Base-by-base conservation (phyloP, 2,797 vertebrate species). In the Tadarida brasiliensis region DNA sequence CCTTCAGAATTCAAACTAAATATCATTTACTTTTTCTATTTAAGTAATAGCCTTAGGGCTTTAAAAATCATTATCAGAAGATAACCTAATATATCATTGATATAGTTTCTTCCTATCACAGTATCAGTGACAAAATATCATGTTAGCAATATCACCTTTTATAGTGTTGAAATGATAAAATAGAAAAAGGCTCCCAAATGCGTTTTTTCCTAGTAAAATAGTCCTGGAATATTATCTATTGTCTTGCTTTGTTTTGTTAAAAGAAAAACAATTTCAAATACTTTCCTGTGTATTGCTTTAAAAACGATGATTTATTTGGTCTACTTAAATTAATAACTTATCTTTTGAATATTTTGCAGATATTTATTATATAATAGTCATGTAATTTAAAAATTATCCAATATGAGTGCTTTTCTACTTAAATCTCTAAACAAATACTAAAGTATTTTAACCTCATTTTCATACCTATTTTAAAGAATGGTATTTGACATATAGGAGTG, bases 11-110 rank as follows among this genome's bases (percentile, higher is more conserved):
- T 97, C 61, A 93, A 94, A 94, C 71, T 92, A 95, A 96, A 91
- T 95, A 96, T 96, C 96, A 97, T 96, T 97, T 96, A 95, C 90
- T 92, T 96, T 94, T 97, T 92, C 96, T 96, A 96, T 95, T 96
- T 97, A 97, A 94, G 90, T 78, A 92, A 95, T 96, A 92, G 95
- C 92, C 88, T 94, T 54, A 83, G 85, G 97, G 82, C 33, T 95
- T 84, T n/a, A 5, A 87, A 96, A 97, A 93, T 95, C 86, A 92
- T 93, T 97, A 93, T 94, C 65, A 90, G 82, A 80, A 88, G 90
- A 88, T 96, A 96, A 96, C 82, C 90, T 82, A 96, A 95, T 95
- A 83, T 87, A 96, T 97, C 95, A 84, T n/a, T 96, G 90, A 88
- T 95, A 94, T 61, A 80, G 63, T 94, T 94, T 96, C 81, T 96